Base-by-base conservation (phyloP, 2,888 invertebrate genomes). In the Drosophila kambysellisi region DNA sequence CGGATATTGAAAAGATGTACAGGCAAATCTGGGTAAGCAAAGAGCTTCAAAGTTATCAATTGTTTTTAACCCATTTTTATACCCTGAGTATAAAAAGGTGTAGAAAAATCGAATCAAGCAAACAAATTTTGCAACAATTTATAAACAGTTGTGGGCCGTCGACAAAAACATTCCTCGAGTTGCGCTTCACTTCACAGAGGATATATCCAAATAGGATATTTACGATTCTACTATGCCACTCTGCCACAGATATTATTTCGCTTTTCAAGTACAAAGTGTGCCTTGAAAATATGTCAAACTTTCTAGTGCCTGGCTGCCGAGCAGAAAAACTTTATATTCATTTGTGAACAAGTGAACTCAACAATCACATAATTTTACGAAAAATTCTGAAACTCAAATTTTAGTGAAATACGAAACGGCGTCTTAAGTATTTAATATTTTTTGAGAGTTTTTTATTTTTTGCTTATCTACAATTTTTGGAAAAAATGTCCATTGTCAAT, bases 41-140 rank as follows among this genome's bases (percentile, higher is more conserved):
- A 33, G 33, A 33, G 11, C 33, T 11, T 33, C 4, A 11, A 33
- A 33, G 11, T 33, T 33, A 33, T 33, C 33, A 33, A 33, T 33
- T 11, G 33, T 11, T 33, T 33, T 33, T 33, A 33, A n/a, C n/a
- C n/a, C n/a, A n/a, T n/a, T n/a, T n/a, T n/a, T n/a, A n/a, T n/a
- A n/a, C n/a, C n/a, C n/a, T n/a, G n/a, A n/a, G n/a, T 25, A 43
- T 30, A 73, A 56, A 70, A 71, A 73, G 63, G 70, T 70, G 70
- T 56, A 30, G 39, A 25, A 62, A 70, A 73, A 32, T 64, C 64
- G 35, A 56, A 63, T 50, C 37, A 56, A 56, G 29, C 56, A 32
- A 25, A 46, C 64, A 73, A 56, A 70, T 62, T 71, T 48, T 41
- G 39, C n/a, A 62, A 62, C 54, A 62, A 56, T 62, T 50, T 50